phyloP scores from a whole-genome alignment of 92 coral and sea anemone genomes.

The Umimayanthus kanabou region DNA sequence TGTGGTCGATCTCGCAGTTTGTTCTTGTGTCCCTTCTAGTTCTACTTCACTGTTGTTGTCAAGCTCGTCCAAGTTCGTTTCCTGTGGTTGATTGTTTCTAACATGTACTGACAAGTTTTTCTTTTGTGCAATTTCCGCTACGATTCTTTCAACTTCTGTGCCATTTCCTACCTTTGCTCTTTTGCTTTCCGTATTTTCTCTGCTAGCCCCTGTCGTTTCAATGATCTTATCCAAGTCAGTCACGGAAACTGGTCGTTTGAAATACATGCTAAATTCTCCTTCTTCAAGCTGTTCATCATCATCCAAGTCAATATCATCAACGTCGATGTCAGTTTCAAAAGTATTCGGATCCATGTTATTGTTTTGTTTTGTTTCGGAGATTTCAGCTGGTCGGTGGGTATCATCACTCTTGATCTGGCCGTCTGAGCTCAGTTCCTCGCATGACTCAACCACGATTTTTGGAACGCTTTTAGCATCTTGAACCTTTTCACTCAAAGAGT shows the following conservation, averaged over 20 bases:
- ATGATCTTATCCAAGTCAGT: constrained; percentile 75
- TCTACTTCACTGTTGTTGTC: not conserved
- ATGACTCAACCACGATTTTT: constrained; percentile 22
- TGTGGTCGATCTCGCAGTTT: not conserved
- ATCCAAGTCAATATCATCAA: constrained; percentile 59
- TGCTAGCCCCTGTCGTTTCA: constrained; percentile 24
- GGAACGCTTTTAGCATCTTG: constrained; percentile 46
- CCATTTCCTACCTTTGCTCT: constrained; percentile 14
- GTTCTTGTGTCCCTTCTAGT: not conserved
- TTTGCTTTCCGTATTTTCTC: constrained; percentile 14
- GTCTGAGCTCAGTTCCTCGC: not conserved
- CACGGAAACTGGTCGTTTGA: constrained; percentile 83
- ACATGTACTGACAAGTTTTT: constrained; percentile 8
- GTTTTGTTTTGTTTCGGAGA: constrained; percentile 18
- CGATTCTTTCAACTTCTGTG: constrained; percentile 40
- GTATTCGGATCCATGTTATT: constrained; percentile 11
- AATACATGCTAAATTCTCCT: constrained; percentile 66
- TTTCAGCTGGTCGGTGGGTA: constrained; percentile 32
- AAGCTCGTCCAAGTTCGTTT: constrained; percentile 12
- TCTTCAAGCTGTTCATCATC: constrained; percentile 48
- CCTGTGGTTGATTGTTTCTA: constrained; percentile 30
- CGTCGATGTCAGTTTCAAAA: constrained; percentile 90
- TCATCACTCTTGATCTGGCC: not conserved
- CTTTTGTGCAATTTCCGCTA: constrained; percentile 6
- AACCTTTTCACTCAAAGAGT: not conserved